Percentiles rank a stretch among this genome's conserved stretches.
Conservation (phyloP, 1,140 invertebrate genomes). For the Drosophila nebulosa region DNA sequence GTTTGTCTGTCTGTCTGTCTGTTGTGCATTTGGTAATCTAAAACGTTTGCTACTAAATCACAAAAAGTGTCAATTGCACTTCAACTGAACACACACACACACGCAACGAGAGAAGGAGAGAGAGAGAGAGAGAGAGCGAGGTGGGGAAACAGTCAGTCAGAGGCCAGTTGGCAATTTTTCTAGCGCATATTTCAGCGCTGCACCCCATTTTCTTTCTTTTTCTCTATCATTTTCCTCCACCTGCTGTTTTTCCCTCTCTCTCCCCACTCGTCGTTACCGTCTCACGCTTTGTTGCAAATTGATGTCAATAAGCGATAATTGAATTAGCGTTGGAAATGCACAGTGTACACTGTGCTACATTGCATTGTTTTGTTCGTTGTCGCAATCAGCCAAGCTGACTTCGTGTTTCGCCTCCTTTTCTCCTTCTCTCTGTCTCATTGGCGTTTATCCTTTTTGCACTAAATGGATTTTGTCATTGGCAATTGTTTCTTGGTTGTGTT, state of each 20-base stretch:
- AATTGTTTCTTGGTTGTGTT: conserved; percentile 39
- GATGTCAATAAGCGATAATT: conserved; percentile 63
- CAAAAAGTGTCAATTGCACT: conserved; percentile 64
- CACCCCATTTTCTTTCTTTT: conserved; percentile 10
- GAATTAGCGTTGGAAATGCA: conserved; percentile 52
- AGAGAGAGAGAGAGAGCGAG: background rate
- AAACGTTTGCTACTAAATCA: conserved; percentile 58
- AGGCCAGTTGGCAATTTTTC: conserved; percentile 23
- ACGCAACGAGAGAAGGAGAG: background rate
- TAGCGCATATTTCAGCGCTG: conserved; percentile 27
- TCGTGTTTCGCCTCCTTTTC: background rate
- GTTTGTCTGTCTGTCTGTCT: conserved; percentile 8
- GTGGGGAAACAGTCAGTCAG: background rate
- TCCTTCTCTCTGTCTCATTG: background rate
- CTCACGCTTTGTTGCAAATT: conserved; percentile 32
- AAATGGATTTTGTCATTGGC: conserved; percentile 36
- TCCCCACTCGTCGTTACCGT: background rate
- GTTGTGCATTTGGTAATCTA: conserved; percentile 51
- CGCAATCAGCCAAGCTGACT: conserved; percentile 31
- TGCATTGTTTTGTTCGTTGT: conserved; percentile 39
- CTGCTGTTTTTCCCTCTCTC: background rate
- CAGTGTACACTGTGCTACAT: conserved; percentile 60
- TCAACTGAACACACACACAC: conserved; percentile 12
- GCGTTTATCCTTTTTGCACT: conserved; percentile 11
- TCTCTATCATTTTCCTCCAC: background rate